Percentiles rank a stretch among this genome's conserved stretches.
Conservation (phyloP, 2,113 vertebrate genomes). For the Synchiropus splendidus region DNA sequence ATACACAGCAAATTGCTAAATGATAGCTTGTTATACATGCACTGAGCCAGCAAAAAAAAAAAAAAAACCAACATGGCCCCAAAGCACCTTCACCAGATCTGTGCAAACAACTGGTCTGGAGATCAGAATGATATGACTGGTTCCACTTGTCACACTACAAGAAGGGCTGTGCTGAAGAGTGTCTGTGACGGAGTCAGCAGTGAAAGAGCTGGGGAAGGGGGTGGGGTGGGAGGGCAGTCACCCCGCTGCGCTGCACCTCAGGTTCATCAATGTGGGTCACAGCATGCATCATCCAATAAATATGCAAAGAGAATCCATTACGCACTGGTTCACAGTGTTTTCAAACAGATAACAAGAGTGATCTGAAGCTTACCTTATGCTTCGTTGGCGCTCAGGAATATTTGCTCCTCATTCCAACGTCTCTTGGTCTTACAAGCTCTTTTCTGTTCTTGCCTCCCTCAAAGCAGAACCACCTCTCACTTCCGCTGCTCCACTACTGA, state of each 20-base stretch:
- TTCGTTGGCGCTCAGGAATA: constrained; percentile 29
- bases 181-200: not conserved
- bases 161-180: too few relatives aligned
- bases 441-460: constrained; percentile 24
- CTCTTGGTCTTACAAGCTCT: constrained; percentile 36
- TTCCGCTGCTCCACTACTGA: constrained; percentile 33
- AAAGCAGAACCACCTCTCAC: constrained; percentile 44
- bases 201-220: not conserved
- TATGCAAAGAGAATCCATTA: not conserved
- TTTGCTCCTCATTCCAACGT: constrained; percentile 35
- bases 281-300: not conserved
- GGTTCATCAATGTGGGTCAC: constrained; percentile 48
- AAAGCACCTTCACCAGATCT: too few relatives aligned
- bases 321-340: constrained; percentile 4
- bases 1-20: too few relatives aligned
- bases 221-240: constrained; percentile 5
- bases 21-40: too few relatives aligned
- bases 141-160: too few relatives aligned
- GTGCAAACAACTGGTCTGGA: too few relatives aligned
- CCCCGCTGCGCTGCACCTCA: constrained; percentile 28
- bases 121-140: too few relatives aligned
- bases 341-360: constrained; percentile 16
- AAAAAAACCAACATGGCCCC: too few relatives aligned
- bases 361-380: not conserved
- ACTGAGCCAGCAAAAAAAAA: too few relatives aligned